Base-by-base conservation (phyloP, 1,140 invertebrate species). In the Colletes gigas region DNA sequence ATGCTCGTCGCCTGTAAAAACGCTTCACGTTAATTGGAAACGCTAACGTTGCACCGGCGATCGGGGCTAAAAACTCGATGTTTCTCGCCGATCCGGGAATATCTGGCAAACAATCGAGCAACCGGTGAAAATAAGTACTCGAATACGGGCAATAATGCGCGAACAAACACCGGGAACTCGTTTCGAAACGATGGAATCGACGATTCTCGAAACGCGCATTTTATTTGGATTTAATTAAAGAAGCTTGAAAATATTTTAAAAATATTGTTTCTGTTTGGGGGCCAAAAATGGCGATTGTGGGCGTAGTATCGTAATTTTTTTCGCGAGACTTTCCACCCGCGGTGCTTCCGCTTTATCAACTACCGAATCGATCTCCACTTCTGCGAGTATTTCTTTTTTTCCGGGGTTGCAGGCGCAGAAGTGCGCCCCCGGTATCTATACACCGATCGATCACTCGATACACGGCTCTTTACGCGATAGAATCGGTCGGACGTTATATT, bases 391-490 rank as follows among this genome's bases (percentile, higher is more conserved):
- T 21, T 17, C 50, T 15, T 14, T 47, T 47, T 5, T 15, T 52
- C 12, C 41, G 1, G 19, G 17, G 39, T 7, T 15, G 14, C 19
- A 9, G 59, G 59, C 9, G 44, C 10, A 12, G 59, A 74, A 52
- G 55, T 41, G 54, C 17, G 41, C 41, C 19, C 39, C 19, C 39
- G 30, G n/a, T 8, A 57, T 57, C n/a, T 39, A 14, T 72, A 12
- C 1, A 47, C 57, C 69, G 54, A 73, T 73, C 71, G 71, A 73
- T 73, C 71, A 59, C 57, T 50, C 71, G 71, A 73, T 73, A 62
- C 15, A 73, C 55, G 30, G 57, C 12, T 21, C 54, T 60, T 60
- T 47, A 73, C 7, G 39, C 70, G 70, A 72, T 59, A 41, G 19
- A 21, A 60, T 72, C 55, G 70, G 39, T 21, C 70, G 55, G 7